Evolutionary conservation across 2,113 vertebrate species (phyloP).

Genomic region (Himantopus leucocephalus): DNA sequence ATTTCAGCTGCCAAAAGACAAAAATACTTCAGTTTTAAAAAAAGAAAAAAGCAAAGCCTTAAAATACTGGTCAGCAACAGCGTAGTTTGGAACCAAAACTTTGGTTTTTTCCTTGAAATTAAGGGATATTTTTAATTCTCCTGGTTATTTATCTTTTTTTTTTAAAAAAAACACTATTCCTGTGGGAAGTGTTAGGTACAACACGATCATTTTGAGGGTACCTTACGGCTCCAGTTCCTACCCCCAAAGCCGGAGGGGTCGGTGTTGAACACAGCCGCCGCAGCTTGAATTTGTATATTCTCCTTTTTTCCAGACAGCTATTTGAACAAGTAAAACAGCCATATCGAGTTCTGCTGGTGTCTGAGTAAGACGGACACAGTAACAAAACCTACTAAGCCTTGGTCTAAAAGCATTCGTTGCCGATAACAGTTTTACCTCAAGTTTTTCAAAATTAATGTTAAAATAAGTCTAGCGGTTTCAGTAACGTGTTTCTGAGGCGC

Average conservation of each 20-base stretch:
- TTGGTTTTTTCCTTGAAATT: neutral
- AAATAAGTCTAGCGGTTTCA: neutral
- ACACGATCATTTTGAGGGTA: neutral
- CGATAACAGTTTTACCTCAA: conserved; percentile 49
- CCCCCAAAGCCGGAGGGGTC: neutral
- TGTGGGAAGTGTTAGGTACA: neutral
- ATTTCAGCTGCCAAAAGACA: conserved; percentile 41
- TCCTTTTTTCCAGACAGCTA: conserved; percentile 1
- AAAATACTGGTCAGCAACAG: neutral
- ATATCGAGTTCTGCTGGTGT: neutral
- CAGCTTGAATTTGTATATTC: neutral
- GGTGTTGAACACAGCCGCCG: neutral
- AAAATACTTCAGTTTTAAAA: conserved; percentile 7
- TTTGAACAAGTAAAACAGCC: conserved; percentile 11
- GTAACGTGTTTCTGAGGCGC: neutral
- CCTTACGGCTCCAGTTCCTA: neutral
- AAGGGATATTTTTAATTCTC: conserved; percentile 15
- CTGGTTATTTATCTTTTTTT: neutral
- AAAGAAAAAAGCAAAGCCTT: conserved; percentile 20
- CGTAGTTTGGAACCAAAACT: neutral
- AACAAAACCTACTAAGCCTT: conserved; percentile 47
- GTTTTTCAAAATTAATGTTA: neutral
- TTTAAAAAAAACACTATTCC: neutral
- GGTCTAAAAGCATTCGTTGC: neutral
- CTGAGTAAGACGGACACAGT: neutral